These are phyloP conservation scores for Drosophila quadrilineata DNA, from an alignment of 1,140 invertebrate species.

Conservation along the genomic window DNA sequence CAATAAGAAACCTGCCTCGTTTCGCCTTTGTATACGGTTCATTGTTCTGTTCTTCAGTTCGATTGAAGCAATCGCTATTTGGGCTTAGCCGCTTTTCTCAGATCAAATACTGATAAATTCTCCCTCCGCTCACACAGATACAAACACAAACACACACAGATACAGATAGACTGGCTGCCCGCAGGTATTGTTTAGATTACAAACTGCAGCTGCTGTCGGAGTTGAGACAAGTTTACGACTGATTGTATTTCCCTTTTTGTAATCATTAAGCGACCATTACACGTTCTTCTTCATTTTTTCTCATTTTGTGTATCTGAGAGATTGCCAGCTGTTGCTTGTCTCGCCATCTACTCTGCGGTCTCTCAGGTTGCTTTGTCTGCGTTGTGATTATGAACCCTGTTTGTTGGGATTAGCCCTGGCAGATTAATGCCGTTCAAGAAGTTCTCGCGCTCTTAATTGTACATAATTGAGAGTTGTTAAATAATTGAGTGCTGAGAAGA, in stretches of 20 bases:
- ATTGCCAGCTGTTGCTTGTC: slow-evolving; percentile 12
- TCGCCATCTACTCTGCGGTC: slow-evolving; percentile 5
- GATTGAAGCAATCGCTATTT: slow-evolving; percentile 45
- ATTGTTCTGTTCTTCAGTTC: too few relatives aligned
- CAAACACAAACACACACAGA: too few relatives aligned
- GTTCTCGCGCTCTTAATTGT: slow-evolving; percentile 30
- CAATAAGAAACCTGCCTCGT: slow-evolving; percentile 65
- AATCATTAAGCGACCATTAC: slow-evolving; percentile 67
- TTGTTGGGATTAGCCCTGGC: slow-evolving; percentile 28
- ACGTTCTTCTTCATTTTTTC: slow-evolving; percentile 14
- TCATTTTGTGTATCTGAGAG: slow-evolving; percentile 17
- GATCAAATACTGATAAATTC: slow-evolving; percentile 14
- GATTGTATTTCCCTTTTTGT: slow-evolving; percentile 47
- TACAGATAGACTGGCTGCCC: too few relatives aligned
- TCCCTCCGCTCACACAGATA: too few relatives aligned
- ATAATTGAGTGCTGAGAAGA: background rate
- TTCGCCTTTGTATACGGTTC: slow-evolving; percentile 51
- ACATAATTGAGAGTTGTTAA: slow-evolving; percentile 26
- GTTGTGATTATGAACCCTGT: slow-evolving; percentile 26
- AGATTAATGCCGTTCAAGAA: slow-evolving; percentile 14
- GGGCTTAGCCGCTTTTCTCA: slow-evolving; percentile 1
- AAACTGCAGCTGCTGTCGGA: slow-evolving; percentile 6
- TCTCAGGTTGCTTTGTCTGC: slow-evolving; percentile 1
- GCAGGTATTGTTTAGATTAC: slow-evolving; percentile 75
- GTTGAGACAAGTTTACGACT: slow-evolving; percentile 39